Evolutionary conservation across 1,140 invertebrate genomes (phyloP).

Genomic region (Whitmania pigra): DNA sequence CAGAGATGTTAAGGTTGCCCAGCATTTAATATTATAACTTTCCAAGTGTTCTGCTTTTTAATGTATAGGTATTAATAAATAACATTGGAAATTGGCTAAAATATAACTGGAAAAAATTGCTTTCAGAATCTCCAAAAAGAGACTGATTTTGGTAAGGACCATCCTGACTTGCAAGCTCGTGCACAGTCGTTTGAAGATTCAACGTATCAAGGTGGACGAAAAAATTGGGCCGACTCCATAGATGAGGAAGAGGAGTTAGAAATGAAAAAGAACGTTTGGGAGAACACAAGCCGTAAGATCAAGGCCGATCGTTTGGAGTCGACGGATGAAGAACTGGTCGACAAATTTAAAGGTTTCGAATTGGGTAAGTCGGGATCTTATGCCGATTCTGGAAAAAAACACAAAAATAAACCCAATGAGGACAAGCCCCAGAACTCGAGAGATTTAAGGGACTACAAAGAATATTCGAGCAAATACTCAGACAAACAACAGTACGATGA

Average conservation of each 20-base stretch:
- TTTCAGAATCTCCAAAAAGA: background rate
- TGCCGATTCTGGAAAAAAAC: background rate
- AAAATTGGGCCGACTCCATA: conserved; percentile 11
- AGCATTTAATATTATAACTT: no score
- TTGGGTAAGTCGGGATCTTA: background rate
- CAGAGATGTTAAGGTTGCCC: no score
- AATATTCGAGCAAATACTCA: no score
- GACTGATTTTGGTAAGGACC: background rate
- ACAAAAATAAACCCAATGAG: conserved; percentile 5
- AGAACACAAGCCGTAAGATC: no score
- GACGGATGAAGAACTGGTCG: no score
- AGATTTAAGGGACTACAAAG: conserved; percentile 2
- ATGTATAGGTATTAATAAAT: no score
- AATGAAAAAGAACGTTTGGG: background rate
- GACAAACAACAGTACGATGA: background rate
- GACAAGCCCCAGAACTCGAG: background rate
- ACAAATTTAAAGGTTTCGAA: background rate
- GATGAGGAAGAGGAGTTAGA: conserved; percentile 7
- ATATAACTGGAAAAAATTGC: no score
- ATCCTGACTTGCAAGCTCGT: background rate
- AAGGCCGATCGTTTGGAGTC: no score
- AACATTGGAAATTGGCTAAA: no score
- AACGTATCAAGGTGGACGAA: background rate
- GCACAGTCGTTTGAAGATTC: background rate
- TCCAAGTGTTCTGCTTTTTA: no score